Evolutionary conservation across 2,797 vertebrate genomes (phyloP).

Genomic region (Macrochelys suwanniensis): DNA sequence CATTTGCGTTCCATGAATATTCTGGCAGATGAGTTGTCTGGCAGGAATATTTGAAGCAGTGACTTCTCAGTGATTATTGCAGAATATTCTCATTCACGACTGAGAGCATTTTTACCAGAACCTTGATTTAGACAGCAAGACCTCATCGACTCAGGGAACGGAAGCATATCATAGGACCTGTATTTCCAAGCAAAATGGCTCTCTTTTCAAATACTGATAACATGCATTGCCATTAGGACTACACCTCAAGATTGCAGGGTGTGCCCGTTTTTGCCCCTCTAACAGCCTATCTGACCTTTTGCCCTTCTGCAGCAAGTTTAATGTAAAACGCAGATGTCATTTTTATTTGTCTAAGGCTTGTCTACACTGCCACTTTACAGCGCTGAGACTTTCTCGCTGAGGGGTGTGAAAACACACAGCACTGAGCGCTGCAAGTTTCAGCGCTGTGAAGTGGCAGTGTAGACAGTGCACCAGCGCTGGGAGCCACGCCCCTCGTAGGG

Average conservation of each 20-base stretch:
- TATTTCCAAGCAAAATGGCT: slow-evolving; percentile 33
- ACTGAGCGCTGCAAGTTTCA: no score
- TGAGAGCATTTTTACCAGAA: slow-evolving; percentile 6
- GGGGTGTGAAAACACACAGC: no score
- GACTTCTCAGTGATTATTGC: not conserved
- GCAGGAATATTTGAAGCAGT: not conserved
- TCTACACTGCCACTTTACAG: not conserved
- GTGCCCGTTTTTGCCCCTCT: not conserved
- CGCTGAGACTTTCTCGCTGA: no score
- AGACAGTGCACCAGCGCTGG: no score
- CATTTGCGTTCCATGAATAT: not conserved
- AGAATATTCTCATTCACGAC: not conserved
- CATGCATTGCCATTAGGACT: accelerated
- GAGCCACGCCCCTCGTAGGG: no score
- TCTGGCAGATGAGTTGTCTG: not conserved
- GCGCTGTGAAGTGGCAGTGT: no score
- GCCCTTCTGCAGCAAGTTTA: not conserved
- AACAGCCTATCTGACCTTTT: not conserved
- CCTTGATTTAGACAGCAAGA: not conserved
- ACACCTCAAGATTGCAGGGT: not conserved
- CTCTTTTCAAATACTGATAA: slow-evolving; percentile 29
- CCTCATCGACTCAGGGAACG: not conserved
- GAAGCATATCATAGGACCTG: accelerated
- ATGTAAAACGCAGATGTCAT: not conserved
- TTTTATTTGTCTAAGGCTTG: not conserved